These are phyloP conservation scores for Gadus chalcogrammus DNA, from an alignment of 2,113 vertebrate genomes.

Conservation along the genomic window DNA sequence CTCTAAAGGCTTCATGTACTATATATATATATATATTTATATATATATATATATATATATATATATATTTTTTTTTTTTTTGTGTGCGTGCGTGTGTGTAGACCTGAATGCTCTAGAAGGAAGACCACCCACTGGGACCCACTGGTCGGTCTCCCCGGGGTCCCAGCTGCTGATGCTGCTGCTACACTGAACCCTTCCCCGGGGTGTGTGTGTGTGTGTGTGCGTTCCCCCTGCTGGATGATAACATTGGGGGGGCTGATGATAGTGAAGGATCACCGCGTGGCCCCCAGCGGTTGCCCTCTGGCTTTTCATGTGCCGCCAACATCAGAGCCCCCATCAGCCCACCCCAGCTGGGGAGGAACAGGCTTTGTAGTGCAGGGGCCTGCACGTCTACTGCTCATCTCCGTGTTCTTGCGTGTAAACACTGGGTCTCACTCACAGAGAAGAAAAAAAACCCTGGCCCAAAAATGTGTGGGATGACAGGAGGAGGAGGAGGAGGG, in stretches of 20 bases:
- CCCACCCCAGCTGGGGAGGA: slow-evolving; percentile 44
- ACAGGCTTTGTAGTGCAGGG: slow-evolving; percentile 63
- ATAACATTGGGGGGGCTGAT: slow-evolving; percentile 61
- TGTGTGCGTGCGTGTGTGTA: too few relatives aligned
- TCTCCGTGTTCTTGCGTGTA: slow-evolving; percentile 65
- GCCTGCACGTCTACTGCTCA: slow-evolving; percentile 63
- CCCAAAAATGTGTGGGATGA: slow-evolving; percentile 57
- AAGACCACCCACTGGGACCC: slow-evolving; percentile 70
- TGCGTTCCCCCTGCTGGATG: slow-evolving; percentile 51
- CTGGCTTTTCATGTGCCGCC: slow-evolving; percentile 63
- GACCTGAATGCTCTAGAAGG: too few relatives aligned
- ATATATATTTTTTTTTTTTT: too few relatives aligned
- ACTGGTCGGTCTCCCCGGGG: slow-evolving; percentile 40
- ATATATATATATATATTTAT: too few relatives aligned
- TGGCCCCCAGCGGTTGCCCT: slow-evolving; percentile 58
- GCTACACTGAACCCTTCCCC: slow-evolving; percentile 5
- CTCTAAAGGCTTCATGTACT: too few relatives aligned
- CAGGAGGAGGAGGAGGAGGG: slow-evolving; percentile 29
- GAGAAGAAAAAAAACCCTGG: slow-evolving; percentile 18
- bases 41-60: too few relatives aligned
- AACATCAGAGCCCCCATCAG: slow-evolving; percentile 65
- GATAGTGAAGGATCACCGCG: slow-evolving; percentile 72
- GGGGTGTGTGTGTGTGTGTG: slow-evolving; percentile 38
- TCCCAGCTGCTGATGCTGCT: slow-evolving; percentile 18
- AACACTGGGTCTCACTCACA: slow-evolving; percentile 69